Percentiles rank a stretch among this genome's conserved stretches.
Evolutionary conservation across 2,888 invertebrate species (phyloP).

Genomic region (Tromatobia lineatoria): DNA sequence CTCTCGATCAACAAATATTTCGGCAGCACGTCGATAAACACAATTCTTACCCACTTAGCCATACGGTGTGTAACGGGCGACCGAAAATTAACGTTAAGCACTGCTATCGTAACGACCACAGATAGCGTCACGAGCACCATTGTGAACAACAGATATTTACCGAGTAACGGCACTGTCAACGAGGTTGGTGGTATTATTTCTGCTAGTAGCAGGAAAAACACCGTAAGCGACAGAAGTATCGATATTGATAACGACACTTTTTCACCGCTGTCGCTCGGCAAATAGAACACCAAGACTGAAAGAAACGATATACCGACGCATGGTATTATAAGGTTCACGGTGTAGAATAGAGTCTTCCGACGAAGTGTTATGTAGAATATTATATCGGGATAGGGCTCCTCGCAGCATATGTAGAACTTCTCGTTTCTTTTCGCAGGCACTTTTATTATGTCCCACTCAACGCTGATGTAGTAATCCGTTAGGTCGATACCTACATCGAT

Average conservation of each 20-base stretch:
- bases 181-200: slow-evolving; percentile 98
- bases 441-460: slow-evolving; percentile 99
- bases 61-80: slow-evolving; percentile 97
- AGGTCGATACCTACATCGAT: slow-evolving; percentile 97
- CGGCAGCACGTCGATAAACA: slow-evolving; percentile 95
- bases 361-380: slow-evolving; percentile 98
- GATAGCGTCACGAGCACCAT: slow-evolving; percentile 97
- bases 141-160: slow-evolving; percentile 97
- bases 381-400: slow-evolving; percentile 98
- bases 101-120: slow-evolving; percentile 97
- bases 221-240: slow-evolving; percentile 96
- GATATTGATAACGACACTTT: slow-evolving; percentile 98
- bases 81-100: slow-evolving; percentile 96
- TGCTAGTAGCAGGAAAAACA: slow-evolving; percentile 96
- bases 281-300: slow-evolving; percentile 98
- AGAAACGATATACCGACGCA: slow-evolving; percentile 99
- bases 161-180: slow-evolving; percentile 95
- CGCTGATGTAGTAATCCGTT: slow-evolving; percentile 97
- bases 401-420: slow-evolving; percentile 98
- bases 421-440: slow-evolving; percentile 96
- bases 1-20: slow-evolving; percentile 95
- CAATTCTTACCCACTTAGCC: slow-evolving; percentile 95
- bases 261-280: slow-evolving; percentile 99
- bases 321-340: slow-evolving; percentile 98
- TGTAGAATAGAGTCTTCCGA: slow-evolving; percentile 98